Conservation (phyloP, 1,140 invertebrate genomes). For the Brachionus plicatilis region DNA sequence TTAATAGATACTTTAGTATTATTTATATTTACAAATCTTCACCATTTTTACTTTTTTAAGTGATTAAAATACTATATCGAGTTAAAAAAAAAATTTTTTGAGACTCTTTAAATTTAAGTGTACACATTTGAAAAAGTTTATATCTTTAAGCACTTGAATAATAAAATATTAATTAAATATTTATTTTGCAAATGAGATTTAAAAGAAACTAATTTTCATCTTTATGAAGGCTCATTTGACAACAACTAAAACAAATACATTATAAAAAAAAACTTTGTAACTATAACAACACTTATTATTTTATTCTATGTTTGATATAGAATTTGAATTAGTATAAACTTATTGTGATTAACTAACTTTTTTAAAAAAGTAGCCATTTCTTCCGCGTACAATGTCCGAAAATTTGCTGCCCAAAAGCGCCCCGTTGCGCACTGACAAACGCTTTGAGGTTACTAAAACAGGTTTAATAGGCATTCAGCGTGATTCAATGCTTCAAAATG, state of each 20-base stretch:
- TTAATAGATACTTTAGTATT: too few species aligned
- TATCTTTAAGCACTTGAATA: background rate
- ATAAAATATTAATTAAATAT: background rate
- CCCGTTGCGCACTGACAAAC: constrained; percentile 18
- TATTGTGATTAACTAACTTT: constrained; percentile 20
- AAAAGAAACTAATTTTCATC: background rate
- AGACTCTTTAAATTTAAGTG: background rate
- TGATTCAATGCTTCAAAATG: constrained; percentile 39
- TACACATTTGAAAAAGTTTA: background rate
- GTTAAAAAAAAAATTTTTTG: too few species aligned
- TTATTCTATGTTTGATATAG: background rate
- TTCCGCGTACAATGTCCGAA: background rate
- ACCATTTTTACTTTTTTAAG: too few species aligned
- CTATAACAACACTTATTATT: constrained; percentile 12
- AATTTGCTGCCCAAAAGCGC: constrained; percentile 7
- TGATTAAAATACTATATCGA: too few species aligned
- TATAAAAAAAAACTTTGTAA: background rate
- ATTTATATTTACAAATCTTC: too few species aligned
- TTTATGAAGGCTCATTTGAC: background rate
- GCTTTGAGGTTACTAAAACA: constrained; percentile 30
- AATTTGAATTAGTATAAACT: background rate
- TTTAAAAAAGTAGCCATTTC: background rate
- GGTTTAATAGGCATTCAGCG: constrained; percentile 11
- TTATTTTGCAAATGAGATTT: background rate
- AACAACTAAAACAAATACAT: background rate